phyloP scores from a whole-genome alignment of 2,113 vertebrate species.

The Malaclemys terrapin region DNA sequence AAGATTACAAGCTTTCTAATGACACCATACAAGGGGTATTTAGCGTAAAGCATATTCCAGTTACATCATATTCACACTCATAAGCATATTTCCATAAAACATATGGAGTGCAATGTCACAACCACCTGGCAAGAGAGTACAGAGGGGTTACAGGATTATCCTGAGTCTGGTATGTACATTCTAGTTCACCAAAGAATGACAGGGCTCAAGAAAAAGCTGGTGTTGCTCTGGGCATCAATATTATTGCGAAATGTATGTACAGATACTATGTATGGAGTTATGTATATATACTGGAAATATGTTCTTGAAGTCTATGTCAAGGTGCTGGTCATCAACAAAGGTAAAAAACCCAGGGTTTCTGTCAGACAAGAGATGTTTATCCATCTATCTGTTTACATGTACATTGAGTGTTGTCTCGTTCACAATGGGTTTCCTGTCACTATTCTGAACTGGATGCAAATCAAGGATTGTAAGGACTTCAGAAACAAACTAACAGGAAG shows the following conservation, averaged over 20 bases:
- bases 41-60: no score
- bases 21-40: no score
- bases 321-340: neutral
- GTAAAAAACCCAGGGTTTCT: neutral
- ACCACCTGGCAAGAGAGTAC: no score
- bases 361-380: neutral
- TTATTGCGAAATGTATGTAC: neutral
- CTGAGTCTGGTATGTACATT: neutral
- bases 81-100: no score
- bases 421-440: neutral
- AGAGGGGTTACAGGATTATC: neutral
- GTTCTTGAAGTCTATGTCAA: neutral
- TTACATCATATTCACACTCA: no score
- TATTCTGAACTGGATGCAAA: neutral
- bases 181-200: neutral
- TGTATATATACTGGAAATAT: neutral
- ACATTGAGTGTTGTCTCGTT: neutral
- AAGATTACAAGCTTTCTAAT: no score
- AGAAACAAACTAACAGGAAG: neutral
- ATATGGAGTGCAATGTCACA: no score
- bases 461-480: neutral
- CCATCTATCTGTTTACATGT: neutral
- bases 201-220: neutral
- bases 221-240: neutral
- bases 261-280: rapidly evolving